Evolutionary conservation across 2,797 vertebrate species (phyloP).

Genomic region (Rhabdomys pumilio): DNA sequence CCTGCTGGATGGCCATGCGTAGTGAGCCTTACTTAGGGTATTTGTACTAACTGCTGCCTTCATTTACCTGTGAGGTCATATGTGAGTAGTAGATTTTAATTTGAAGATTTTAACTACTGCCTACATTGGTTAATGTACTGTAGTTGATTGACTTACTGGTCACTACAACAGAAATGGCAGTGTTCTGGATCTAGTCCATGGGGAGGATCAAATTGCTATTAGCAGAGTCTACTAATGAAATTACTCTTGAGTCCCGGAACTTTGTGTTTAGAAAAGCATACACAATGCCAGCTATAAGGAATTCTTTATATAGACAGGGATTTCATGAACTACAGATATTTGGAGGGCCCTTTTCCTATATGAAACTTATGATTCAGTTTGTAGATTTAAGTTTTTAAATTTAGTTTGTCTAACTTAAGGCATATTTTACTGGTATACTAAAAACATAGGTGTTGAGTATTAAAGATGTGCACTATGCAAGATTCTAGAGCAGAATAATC

Average conservation of each 20-base stretch:
- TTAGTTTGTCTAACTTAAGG: conserved; percentile 54
- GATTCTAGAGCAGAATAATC: conserved; percentile 25
- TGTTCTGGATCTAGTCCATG: conserved; percentile 45
- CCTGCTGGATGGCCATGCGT: not conserved
- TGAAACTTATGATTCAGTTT: conserved; percentile 55
- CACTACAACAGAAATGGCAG: conserved; percentile 62
- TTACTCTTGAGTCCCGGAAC: conserved; percentile 59
- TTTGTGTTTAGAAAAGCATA: conserved; percentile 45
- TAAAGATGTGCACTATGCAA: not conserved
- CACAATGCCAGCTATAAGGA: conserved; percentile 39
- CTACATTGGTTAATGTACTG: not conserved
- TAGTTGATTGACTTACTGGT: conserved; percentile 32
- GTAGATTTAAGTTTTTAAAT: conserved; percentile 45
- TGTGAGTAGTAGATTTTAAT: conserved; percentile 57
- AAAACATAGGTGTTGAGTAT: conserved; percentile 29
- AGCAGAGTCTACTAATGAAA: conserved; percentile 15
- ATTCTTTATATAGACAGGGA: conserved; percentile 50
- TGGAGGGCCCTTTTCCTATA: conserved; percentile 8
- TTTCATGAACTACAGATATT: conserved; percentile 57
- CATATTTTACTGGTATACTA: not conserved
- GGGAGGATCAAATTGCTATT: not conserved
- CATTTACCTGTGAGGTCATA: not conserved
- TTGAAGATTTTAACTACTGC: conserved; percentile 58
- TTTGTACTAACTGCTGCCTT: not conserved
- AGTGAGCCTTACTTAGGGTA: not conserved